A percentile compares a stretch with the other conserved stretches of the same genome.
phyloP scores from a whole-genome alignment of 1,140 invertebrate species.

The Pantala flavescens region DNA sequence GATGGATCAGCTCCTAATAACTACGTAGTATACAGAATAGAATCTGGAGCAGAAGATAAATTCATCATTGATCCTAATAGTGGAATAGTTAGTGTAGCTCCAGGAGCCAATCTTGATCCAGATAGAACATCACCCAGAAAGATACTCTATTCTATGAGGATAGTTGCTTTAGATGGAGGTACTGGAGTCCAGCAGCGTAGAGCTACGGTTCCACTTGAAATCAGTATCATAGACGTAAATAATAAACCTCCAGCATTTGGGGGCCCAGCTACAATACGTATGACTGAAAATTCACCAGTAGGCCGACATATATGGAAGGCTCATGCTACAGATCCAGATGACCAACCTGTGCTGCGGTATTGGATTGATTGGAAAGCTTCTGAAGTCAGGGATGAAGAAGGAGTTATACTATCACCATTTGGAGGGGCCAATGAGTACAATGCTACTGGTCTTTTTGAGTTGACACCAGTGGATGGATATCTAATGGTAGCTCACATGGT shows the following conservation, averaged over 20 bases:
- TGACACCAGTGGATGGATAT: slow-evolving; percentile 63
- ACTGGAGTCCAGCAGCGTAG: slow-evolving; percentile 65
- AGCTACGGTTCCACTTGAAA: slow-evolving; percentile 62
- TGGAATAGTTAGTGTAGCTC: slow-evolving; percentile 73
- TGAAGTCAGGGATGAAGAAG: slow-evolving; percentile 68
- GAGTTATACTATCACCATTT: slow-evolving; percentile 27
- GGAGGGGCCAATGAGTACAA: slow-evolving; percentile 52
- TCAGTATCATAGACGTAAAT: slow-evolving; percentile 81
- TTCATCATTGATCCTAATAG: slow-evolving; percentile 77
- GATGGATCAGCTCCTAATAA: slow-evolving; percentile 82
- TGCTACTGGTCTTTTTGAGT: slow-evolving; percentile 54
- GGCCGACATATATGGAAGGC: slow-evolving; percentile 57
- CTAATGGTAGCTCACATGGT: slow-evolving; percentile 54
- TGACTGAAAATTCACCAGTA: slow-evolving; percentile 67
- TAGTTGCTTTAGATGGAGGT: slow-evolving; percentile 75
- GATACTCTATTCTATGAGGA: slow-evolving; percentile 44
- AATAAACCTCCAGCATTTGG: slow-evolving; percentile 72
- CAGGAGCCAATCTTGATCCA: slow-evolving; percentile 78
- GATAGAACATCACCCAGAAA: slow-evolving; percentile 69
- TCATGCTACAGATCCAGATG: slow-evolving; percentile 67
- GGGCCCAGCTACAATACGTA: slow-evolving; percentile 52
- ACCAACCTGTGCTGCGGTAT: slow-evolving; percentile 62
- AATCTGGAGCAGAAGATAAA: slow-evolving; percentile 78
- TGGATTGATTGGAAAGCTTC: slow-evolving; percentile 56
- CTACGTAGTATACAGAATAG: slow-evolving; percentile 75